These are phyloP conservation scores for Sycobia sp. DNA, from an alignment of 1,140 invertebrate genomes.

Conservation along the genomic window DNA sequence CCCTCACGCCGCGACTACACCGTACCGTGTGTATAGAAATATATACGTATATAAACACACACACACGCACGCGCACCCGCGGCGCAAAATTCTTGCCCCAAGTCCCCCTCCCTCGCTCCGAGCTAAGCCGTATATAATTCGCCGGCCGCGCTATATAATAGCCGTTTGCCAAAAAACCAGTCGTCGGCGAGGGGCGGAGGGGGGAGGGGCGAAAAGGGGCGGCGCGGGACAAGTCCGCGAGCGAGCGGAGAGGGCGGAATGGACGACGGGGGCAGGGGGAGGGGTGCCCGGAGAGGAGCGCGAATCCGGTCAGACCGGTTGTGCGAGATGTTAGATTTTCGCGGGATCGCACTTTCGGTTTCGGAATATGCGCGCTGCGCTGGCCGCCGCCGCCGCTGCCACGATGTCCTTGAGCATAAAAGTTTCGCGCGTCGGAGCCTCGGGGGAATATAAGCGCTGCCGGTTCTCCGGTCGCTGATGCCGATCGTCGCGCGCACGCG, in stretches of 20 bases:
- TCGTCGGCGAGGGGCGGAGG: background rate
- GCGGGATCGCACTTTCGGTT: conserved; percentile 64
- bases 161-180: conserved; percentile 28
- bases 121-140: too few relatives aligned
- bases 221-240: background rate
- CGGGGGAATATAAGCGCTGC: background rate
- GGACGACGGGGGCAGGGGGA: background rate
- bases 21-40: too few relatives aligned
- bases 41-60: too few relatives aligned
- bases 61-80: too few relatives aligned
- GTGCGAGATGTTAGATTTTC: conserved; percentile 63
- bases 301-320: conserved; percentile 63
- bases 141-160: too few relatives aligned
- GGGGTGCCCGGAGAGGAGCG: too few relatives aligned
- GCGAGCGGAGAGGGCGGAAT: background rate
- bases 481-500: too few relatives aligned
- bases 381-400: conserved; percentile 2
- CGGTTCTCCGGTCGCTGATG: too few relatives aligned
- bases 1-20: too few relatives aligned
- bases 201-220: background rate
- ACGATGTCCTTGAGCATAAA: conserved; percentile 55
- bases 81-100: too few relatives aligned
- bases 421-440: conserved; percentile 15
- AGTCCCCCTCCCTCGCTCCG: too few relatives aligned
- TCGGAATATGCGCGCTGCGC: conserved; percentile 52